Evolutionary conservation across 2,113 vertebrate species (phyloP).

Genomic region (Edolisoma coerulescens): DNA sequence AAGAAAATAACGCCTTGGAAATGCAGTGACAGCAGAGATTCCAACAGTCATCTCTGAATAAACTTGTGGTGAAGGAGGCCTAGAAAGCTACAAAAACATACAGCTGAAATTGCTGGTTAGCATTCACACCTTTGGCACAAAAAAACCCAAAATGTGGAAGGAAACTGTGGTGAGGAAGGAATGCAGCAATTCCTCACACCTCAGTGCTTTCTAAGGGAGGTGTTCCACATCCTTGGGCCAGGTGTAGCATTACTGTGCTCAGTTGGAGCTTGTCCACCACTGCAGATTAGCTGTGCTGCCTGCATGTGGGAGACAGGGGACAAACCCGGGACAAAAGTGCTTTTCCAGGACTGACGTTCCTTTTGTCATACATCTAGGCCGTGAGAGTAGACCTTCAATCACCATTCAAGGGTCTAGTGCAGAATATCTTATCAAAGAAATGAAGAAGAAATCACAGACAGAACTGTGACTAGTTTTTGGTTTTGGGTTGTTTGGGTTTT

Average conservation of each 20-base stretch:
- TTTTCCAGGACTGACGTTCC: neutral
- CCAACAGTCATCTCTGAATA: neutral
- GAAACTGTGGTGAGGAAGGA: conserved; percentile 4
- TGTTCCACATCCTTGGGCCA: neutral
- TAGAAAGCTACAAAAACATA: neutral
- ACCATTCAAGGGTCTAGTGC: too few species aligned
- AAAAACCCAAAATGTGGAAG: neutral
- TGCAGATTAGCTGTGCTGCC: neutral
- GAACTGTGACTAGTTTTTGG: neutral
- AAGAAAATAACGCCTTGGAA: neutral
- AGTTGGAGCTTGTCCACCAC: neutral
- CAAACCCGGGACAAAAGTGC: neutral
- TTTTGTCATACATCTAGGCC: neutral
- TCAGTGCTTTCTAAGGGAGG: neutral
- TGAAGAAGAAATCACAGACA: neutral
- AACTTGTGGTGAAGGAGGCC: neutral
- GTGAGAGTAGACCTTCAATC: neutral
- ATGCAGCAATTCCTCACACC: conserved; percentile 7
- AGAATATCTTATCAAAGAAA: neutral
- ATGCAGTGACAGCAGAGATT: neutral
- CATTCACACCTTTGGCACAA: neutral
- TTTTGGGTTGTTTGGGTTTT: neutral
- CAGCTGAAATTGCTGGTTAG: neutral
- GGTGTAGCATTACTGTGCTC: neutral
- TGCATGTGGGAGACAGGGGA: neutral